Evolutionary conservation across 2,113 vertebrate genomes (phyloP).

Genomic region (Psammodynastes pulverulentus): DNA sequence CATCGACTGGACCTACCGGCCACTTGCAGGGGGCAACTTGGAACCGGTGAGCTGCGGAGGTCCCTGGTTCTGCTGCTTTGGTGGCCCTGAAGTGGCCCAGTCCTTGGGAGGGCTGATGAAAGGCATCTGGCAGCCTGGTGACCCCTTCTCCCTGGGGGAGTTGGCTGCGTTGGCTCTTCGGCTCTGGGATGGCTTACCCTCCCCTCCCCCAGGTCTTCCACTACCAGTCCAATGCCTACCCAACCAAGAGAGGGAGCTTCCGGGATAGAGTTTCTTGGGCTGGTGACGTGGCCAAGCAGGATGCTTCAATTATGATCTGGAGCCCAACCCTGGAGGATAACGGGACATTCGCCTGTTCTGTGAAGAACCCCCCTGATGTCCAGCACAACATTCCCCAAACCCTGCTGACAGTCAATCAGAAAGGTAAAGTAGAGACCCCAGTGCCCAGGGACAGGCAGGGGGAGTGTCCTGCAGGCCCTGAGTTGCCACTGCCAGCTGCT

Average conservation of each 20-base stretch:
- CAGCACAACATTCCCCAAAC: slow-evolving; percentile 81
- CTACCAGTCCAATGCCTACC: slow-evolving; percentile 78
- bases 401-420: slow-evolving; percentile 74
- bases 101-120: neutral
- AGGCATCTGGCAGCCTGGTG: neutral
- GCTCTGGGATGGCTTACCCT: fast-evolving
- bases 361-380: slow-evolving; percentile 91
- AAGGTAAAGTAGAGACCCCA: slow-evolving; percentile 63
- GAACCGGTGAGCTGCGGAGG: slow-evolving; percentile 66
- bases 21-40: slow-evolving; percentile 69
- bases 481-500: neutral
- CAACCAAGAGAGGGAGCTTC: slow-evolving; percentile 71
- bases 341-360: slow-evolving; percentile 85
- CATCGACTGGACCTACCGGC: slow-evolving; percentile 85
- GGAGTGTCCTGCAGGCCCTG: neutral
- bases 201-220: slow-evolving; percentile 80
- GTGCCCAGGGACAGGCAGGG: neutral
- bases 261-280: slow-evolving; percentile 78
- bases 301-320: slow-evolving; percentile 80
- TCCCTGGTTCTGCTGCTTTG: neutral
- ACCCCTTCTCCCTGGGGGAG: neutral
- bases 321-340: slow-evolving; percentile 80
- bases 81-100: neutral
- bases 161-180: neutral
- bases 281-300: slow-evolving; percentile 73